Conservation (phyloP, 2,113 vertebrate genomes). For the Toxotes jaculatrix region DNA sequence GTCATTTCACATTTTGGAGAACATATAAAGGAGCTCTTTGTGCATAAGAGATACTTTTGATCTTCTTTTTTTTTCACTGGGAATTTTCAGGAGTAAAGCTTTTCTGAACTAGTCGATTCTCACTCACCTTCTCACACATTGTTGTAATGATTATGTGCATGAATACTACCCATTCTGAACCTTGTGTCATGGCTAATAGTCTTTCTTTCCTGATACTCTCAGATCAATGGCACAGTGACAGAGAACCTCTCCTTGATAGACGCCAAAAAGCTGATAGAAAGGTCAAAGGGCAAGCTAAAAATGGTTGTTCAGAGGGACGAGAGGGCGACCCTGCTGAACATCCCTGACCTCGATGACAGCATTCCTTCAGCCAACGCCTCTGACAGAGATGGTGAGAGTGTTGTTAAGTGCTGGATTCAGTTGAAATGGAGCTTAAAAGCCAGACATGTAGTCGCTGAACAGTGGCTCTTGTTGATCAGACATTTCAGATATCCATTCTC, state of each 20-base stretch:
- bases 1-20: constrained; percentile 13
- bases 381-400: constrained; percentile 94
- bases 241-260: constrained; percentile 99
- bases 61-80: neutral
- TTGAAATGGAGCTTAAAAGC: neutral
- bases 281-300: constrained; percentile 99
- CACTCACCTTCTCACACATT: neutral
- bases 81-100: neutral
- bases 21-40: neutral
- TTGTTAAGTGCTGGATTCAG: constrained; percentile 17
- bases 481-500: constrained; percentile 99
- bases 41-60: constrained; percentile 1
- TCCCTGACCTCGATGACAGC: constrained; percentile 97
- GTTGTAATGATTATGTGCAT: too few relatives aligned
- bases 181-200: constrained; percentile 4
- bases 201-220: constrained; percentile 46
- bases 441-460: constrained; percentile 19
- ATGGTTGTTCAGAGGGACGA: constrained; percentile 99
- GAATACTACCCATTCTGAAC: neutral
- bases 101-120: neutral
- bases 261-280: constrained; percentile 98
- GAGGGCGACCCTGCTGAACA: constrained; percentile 94
- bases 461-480: constrained; percentile 84
- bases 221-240: constrained; percentile 99
- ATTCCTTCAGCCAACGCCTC: constrained; percentile 98